phyloP scores from a whole-genome alignment of 2,888 invertebrate species.

The Colostygia pectinataria region DNA sequence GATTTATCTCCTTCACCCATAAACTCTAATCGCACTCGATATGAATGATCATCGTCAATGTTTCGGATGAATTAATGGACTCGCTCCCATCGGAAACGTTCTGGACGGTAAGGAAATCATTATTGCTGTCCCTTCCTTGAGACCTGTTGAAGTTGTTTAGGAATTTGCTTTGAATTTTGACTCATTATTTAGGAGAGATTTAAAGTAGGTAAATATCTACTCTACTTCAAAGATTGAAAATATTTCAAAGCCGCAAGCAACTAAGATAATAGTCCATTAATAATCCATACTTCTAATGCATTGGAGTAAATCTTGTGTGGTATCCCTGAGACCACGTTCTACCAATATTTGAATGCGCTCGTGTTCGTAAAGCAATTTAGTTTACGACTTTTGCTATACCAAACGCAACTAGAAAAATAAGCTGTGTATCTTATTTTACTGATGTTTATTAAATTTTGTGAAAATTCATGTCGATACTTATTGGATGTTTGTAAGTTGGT shows the following conservation, averaged over 20 bases:
- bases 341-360: slow-evolving; percentile 68
- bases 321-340: slow-evolving; percentile 65
- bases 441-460: no score
- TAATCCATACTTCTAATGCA: slow-evolving; percentile 53
- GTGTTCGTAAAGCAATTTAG: slow-evolving; percentile 64
- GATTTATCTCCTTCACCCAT: slow-evolving; percentile 67
- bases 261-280: slow-evolving; percentile 11
- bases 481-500: no score
- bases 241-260: neutral
- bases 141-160: slow-evolving; percentile 21
- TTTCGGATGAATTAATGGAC: slow-evolving; percentile 38
- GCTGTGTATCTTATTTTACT: no score
- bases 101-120: slow-evolving; percentile 24
- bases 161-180: slow-evolving; percentile 15
- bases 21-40: slow-evolving; percentile 60
- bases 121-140: slow-evolving; percentile 24
- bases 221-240: slow-evolving; percentile 1
- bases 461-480: no score
- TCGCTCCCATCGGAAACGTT: slow-evolving; percentile 23
- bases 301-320: slow-evolving; percentile 56
- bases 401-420: slow-evolving; percentile 39
- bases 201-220: no score
- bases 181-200: slow-evolving; percentile 1
- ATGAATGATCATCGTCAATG: slow-evolving; percentile 53
- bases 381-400: slow-evolving; percentile 55